These are phyloP conservation scores for Halichoeres trimaculatus DNA, from an alignment of 2,113 vertebrate genomes.

Conservation along the genomic window DNA sequence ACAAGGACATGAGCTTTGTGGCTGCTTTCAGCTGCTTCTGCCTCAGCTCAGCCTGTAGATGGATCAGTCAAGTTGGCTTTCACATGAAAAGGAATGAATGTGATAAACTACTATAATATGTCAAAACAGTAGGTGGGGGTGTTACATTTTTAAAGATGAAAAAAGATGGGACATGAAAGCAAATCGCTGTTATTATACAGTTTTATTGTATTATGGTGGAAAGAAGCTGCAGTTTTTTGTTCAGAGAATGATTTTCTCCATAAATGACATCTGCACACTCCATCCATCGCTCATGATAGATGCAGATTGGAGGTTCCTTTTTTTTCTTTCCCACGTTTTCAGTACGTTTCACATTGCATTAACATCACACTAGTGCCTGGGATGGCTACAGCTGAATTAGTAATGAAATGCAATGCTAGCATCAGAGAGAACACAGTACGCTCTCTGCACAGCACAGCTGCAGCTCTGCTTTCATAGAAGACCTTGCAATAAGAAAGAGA, in stretches of 20 bases:
- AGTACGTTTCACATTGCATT: constrained; percentile 74
- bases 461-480: constrained; percentile 60
- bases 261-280: not conserved
- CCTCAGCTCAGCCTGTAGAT: constrained; percentile 12
- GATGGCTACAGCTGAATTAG: constrained; percentile 80
- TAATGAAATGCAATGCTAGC: constrained; percentile 78
- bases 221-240: not conserved
- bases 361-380: constrained; percentile 73
- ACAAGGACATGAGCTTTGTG: not conserved
- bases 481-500: constrained; percentile 52
- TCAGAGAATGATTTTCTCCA: not conserved
- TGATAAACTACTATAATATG: constrained; percentile 34
- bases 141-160: constrained; percentile 24
- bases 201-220: constrained; percentile 16
- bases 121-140: constrained; percentile 31
- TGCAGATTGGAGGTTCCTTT: constrained; percentile 33
- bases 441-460: constrained; percentile 53
- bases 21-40: not conserved
- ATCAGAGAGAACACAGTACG: constrained; percentile 57
- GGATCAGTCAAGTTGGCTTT: constrained; percentile 17
- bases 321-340: constrained; percentile 53
- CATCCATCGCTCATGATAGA: constrained; percentile 43
- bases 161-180: constrained; percentile 34
- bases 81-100: constrained; percentile 28
- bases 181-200: constrained; percentile 26